A percentile compares a stretch with the other conserved stretches of the same genome.
phyloP scores from a whole-genome alignment of 2,113 vertebrate species.

The Setophaga kirtlandii region DNA sequence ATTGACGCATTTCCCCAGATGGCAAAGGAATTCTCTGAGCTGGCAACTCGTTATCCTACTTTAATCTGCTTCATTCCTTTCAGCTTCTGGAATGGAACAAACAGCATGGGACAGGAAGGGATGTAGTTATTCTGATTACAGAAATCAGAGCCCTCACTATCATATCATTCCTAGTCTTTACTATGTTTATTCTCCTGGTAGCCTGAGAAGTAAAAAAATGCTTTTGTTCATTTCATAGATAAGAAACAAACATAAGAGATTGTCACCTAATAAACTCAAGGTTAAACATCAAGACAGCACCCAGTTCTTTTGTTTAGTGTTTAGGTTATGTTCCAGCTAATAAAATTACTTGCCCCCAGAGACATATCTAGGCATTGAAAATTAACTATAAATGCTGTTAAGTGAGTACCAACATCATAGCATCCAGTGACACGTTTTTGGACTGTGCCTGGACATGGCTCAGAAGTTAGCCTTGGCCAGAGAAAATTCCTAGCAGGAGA shows the following conservation, averaged over 20 bases:
- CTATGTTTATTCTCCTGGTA: not conserved
- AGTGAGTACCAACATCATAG: not conserved
- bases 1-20: not conserved
- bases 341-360: not conserved
- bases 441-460: not conserved
- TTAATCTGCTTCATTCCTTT: not conserved
- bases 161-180: not conserved
- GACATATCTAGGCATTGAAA: not conserved
- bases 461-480: not conserved
- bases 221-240: not conserved
- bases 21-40: not conserved
- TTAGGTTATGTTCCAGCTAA: not conserved
- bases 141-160: not conserved
- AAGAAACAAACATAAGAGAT: slow-evolving; percentile 1
- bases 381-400: not conserved
- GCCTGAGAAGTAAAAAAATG: not conserved
- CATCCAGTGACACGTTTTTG: not conserved
- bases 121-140: not conserved
- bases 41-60: not conserved
- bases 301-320: not conserved
- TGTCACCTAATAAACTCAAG: slow-evolving; percentile 8
- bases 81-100: slow-evolving; percentile 29
- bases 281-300: not conserved
- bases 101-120: not conserved
- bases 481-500: not conserved